phyloP scores from a whole-genome alignment of 2,888 invertebrate species.

The Isotomurus palustris region DNA sequence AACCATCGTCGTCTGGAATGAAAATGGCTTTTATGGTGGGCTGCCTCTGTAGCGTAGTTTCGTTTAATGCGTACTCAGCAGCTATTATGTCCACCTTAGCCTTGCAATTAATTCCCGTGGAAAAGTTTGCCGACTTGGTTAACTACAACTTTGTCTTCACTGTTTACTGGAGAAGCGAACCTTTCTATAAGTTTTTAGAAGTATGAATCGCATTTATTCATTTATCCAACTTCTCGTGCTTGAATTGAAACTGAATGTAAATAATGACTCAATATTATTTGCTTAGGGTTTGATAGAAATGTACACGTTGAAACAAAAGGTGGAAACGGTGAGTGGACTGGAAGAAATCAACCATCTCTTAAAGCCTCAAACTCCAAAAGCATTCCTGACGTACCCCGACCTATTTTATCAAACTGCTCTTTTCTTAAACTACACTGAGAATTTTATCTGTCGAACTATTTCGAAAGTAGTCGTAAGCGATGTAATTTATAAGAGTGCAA shows the following conservation, averaged over 20 bases:
- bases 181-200: conserved; percentile 9
- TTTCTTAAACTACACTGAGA: conserved; percentile 21
- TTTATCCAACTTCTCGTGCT: neutral
- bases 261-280: neutral
- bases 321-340: conserved; percentile 14
- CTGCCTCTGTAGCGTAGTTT: conserved; percentile 18
- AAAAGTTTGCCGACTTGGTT: conserved; percentile 18
- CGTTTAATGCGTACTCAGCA: conserved; percentile 27
- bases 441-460: conserved; percentile 19
- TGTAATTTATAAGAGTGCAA: conserved; percentile 23
- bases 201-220: neutral
- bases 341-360: conserved; percentile 29
- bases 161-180: conserved; percentile 21
- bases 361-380: neutral
- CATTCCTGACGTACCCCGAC: conserved; percentile 29
- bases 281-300: conserved; percentile 19
- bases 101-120: conserved; percentile 17
- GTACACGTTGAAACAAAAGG: conserved; percentile 10
- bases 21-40: conserved; percentile 17
- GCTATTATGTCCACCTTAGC: conserved; percentile 29
- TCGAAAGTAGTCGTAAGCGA: conserved; percentile 13
- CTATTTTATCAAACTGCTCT: conserved; percentile 28
- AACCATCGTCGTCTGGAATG: conserved; percentile 11
- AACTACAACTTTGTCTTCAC: conserved; percentile 23
- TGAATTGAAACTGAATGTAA: neutral